Base-by-base conservation (phyloP, 37 sponge, comb jelly and placozoan genomes). In the Lycopodina hypogea region DNA sequence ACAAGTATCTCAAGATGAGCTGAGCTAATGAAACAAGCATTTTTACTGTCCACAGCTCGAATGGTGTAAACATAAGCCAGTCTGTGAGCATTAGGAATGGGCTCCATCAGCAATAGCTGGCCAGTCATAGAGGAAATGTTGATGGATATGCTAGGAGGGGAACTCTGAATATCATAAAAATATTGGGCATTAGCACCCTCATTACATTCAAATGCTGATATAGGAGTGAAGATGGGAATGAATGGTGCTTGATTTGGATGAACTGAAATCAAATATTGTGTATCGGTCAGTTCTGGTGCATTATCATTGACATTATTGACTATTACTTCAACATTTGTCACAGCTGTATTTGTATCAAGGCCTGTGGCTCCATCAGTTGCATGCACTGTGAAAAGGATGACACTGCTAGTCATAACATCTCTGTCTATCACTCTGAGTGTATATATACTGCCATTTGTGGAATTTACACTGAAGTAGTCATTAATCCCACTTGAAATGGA, bases 251-350 rank as follows among this genome's bases (percentile, higher is more conserved):
- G 56, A 34, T 63, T 28, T 40, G 67, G 50, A 60, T 33, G 6
- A 24, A 84, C 67, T 24, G 60, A 74, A 34, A 89, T 61, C 38
- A 69, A 23, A 36, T 75, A 89, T n/a, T 69, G 57, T 6, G 41
- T 22, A 29, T n/a, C 37, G 48, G 72, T 34, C 42, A 91, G 87
- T 24, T 36, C 59, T 30, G 93, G 93, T 29, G 30, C 39, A 40
- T 90, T 86, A 81, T 93, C 90, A 79, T 93, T 93, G 12, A 75
- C 45, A 69, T 93, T 90, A 17, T 1, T 26, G 39, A 90, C 40
- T 0, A 42, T 38, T 42, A 93, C 76, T 19, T 39, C 29, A 24
- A 92, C 78, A 37, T 41, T 75, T 2, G 75, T 82, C 52, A 62
- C 26, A 3, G 76, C 51, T 37, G 76, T 39, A 3, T 32, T 50